These are phyloP conservation scores for Tyrophagus putrescentiae DNA, from an alignment of 1,140 invertebrate genomes.

Conservation along the genomic window DNA sequence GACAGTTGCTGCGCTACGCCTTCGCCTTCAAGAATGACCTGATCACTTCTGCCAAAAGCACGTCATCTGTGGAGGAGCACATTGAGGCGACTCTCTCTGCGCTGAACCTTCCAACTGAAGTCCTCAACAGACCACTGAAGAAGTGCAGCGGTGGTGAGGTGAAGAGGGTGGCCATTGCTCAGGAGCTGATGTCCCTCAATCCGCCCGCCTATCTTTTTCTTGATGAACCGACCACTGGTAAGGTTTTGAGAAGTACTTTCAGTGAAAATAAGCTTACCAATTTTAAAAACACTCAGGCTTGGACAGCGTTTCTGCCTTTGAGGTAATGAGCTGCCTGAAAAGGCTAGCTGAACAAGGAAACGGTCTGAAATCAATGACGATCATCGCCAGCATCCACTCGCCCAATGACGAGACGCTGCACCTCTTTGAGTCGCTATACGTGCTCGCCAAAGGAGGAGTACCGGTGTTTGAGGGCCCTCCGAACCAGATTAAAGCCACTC, in stretches of 20 bases:
- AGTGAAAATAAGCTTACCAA: too few relatives aligned
- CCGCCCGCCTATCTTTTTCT: slow-evolving; percentile 11
- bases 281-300: too few relatives aligned
- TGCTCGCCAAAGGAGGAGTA: slow-evolving; percentile 24
- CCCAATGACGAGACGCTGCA: slow-evolving; percentile 21
- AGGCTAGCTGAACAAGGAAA: not conserved
- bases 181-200: not conserved
- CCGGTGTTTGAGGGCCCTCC: slow-evolving; percentile 30
- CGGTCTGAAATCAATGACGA: too few relatives aligned
- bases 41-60: not conserved
- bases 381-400: slow-evolving; percentile 22
- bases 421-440: slow-evolving; percentile 21
- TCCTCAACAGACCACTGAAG: not conserved
- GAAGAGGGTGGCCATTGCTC: slow-evolving; percentile 18
- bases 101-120: not conserved
- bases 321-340: not conserved
- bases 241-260: too few relatives aligned
- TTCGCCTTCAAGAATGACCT: not conserved
- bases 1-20: not conserved
- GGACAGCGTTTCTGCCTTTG: not conserved
- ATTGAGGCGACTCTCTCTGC: not conserved
- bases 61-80: not conserved
- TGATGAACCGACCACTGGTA: slow-evolving; percentile 17
- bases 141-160: slow-evolving; percentile 6
- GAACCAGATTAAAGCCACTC: slow-evolving; percentile 25